Percentiles rank a stretch among this genome's conserved stretches.
phyloP scores from a whole-genome alignment of 2,113 vertebrate species.

The Fulmarus glacialis region DNA sequence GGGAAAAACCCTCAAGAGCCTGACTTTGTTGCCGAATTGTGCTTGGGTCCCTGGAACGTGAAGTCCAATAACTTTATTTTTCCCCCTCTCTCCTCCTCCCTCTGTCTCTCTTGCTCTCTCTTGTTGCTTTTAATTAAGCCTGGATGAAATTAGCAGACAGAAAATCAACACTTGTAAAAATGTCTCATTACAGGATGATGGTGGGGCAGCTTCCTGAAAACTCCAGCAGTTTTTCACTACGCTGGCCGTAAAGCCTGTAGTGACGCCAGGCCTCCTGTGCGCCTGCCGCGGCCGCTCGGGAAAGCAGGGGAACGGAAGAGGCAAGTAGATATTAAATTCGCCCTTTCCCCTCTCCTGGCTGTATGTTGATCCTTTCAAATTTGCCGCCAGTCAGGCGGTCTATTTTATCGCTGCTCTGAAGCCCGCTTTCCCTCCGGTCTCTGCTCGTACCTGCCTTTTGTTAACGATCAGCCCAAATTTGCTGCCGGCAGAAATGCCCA shows the following conservation, averaged over 20 bases:
- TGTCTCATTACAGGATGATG: background rate
- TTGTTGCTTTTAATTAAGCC: slow-evolving; percentile 48
- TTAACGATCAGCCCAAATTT: background rate
- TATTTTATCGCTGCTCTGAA: background rate
- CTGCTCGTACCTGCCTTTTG: background rate
- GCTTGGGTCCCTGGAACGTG: background rate
- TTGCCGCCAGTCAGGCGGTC: accelerated
- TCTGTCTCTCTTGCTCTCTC: slow-evolving; percentile 5
- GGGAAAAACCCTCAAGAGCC: background rate
- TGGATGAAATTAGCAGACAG: slow-evolving; percentile 30
- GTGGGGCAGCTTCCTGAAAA: background rate
- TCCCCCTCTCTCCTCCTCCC: background rate
- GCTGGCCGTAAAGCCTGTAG: background rate
- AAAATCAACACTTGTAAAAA: slow-evolving; percentile 47
- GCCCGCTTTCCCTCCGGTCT: accelerated
- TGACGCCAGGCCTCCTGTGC: background rate
- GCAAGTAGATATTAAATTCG: background rate
- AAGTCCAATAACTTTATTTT: background rate
- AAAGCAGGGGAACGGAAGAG: background rate
- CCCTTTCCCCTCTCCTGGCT: background rate
- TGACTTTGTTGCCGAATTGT: background rate
- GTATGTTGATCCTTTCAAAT: accelerated
- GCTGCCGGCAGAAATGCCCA: background rate
- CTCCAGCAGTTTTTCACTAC: background rate
- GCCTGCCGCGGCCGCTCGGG: background rate